Evolutionary conservation across 2,888 invertebrate species (phyloP), one percentile per base, ranked within the genome.

Genomic region (Nomada hirtipes): DNA sequence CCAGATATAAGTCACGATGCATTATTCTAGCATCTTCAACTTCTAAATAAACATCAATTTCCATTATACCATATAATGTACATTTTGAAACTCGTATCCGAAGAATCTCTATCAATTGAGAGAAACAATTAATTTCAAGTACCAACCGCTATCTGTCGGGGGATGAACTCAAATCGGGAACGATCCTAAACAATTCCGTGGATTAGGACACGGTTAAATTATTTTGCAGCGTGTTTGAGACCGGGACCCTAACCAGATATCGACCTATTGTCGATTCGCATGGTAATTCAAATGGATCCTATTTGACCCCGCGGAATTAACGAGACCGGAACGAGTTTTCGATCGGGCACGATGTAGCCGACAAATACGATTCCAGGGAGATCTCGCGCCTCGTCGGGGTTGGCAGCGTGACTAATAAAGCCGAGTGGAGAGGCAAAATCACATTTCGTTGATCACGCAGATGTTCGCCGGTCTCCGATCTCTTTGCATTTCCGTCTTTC

Each of bases 221-320:
- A 83, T 83, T 70, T 79, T 67, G 72, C 53, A 65, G 71, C 53
- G 83, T 7, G 61, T 72, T 83, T 61, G 59, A 47, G 20, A 47
- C 23, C 53, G 50, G 57, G 57, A 59, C 60, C 72, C 72, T 82
- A 82, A 72, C 60, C 71, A 55, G 82, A 69, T 84, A 76, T 81
- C 75, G 80, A 79, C 47, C 75, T 74, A 68, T 86, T 80, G 69
- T 84, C 85, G 73, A 79, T 85, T 69, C 80, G 76, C 71, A 82
- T 84, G 77, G 84, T 86, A 86, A 86, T 86, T 82, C 79, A 67
- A 82, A 77, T 68, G 86, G 79, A 86, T 86, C 61, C 79, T 81
- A 78, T 80, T 72, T 85, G 86, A 87, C 86, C 87, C 85, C 81
- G 87, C 60, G 81, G 76, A 64, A 87, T 87, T 87, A 87, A 87